phyloP scores from a whole-genome alignment of 2,797 vertebrate species.

The Syngnathus acus region DNA sequence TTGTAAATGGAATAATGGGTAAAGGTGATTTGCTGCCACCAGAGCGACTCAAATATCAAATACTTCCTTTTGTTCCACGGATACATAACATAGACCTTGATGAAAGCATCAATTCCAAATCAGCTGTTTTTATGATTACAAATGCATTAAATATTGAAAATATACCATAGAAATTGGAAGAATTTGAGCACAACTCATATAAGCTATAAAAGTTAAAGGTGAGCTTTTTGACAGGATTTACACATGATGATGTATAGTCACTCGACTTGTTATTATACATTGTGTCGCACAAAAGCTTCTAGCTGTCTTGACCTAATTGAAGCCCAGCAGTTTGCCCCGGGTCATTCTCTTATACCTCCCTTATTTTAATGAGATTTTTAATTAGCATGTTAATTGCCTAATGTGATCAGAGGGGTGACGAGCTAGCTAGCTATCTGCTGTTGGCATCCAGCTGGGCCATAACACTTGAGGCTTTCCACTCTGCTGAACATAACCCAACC shows the following conservation, averaged over 20 bases:
- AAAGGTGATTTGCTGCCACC: no score
- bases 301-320: slow-evolving; percentile 72
- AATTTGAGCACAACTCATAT: neutral
- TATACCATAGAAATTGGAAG: neutral
- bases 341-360: slow-evolving; percentile 63
- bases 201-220: neutral
- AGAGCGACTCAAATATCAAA: neutral
- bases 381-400: slow-evolving; percentile 78
- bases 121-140: neutral
- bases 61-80: neutral
- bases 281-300: slow-evolving; percentile 23
- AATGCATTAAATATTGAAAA: slow-evolving; percentile 2
- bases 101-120: neutral
- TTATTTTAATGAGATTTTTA: slow-evolving; percentile 79
- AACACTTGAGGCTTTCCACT: slow-evolving; percentile 46
- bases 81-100: neutral
- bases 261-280: neutral
- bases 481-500: slow-evolving; percentile 36
- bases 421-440: slow-evolving; percentile 58
- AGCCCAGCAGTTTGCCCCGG: slow-evolving; percentile 62
- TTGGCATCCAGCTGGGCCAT: slow-evolving; percentile 51
- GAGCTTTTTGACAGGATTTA: neutral
- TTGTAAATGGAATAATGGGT: no score
- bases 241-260: neutral
- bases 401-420: slow-evolving; percentile 64